Evolutionary conservation across 2,797 vertebrate genomes (phyloP).

Genomic region (Hybognathus amarus): DNA sequence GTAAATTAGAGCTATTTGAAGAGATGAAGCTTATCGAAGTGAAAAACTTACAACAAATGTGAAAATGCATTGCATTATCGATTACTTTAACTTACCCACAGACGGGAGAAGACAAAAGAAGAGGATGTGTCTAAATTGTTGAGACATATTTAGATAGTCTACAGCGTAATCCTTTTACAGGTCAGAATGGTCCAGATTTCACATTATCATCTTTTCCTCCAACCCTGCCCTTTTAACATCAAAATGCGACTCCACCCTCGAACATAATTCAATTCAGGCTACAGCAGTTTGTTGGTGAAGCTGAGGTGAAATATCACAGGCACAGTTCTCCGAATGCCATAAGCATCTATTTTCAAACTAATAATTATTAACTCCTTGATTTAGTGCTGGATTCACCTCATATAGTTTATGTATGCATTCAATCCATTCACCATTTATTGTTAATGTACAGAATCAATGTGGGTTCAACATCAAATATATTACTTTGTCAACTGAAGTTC

Average conservation of each 20-base stretch:
- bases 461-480: neutral
- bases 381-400: neutral
- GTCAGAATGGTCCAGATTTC: neutral
- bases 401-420: neutral
- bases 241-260: constrained; percentile 21
- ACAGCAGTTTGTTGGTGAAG: neutral
- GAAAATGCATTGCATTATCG: neutral
- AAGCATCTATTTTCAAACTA: neutral
- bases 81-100: constrained; percentile 29
- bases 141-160: constrained; percentile 8
- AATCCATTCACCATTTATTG: neutral
- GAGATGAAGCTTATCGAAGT: neutral
- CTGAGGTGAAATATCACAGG: neutral
- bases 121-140: neutral
- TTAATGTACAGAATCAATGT: neutral
- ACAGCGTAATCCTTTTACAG: neutral
- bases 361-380: neutral
- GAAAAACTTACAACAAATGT: neutral
- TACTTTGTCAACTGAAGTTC: neutral
- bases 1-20: neutral
- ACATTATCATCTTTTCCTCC: neutral
- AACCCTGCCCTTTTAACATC: neutral
- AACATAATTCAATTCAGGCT: constrained; percentile 29
- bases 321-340: neutral
- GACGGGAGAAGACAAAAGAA: constrained; percentile 36